These are phyloP conservation scores for Toxostoma redivivum DNA, from an alignment of 2,113 vertebrate species.

Conservation along the genomic window DNA sequence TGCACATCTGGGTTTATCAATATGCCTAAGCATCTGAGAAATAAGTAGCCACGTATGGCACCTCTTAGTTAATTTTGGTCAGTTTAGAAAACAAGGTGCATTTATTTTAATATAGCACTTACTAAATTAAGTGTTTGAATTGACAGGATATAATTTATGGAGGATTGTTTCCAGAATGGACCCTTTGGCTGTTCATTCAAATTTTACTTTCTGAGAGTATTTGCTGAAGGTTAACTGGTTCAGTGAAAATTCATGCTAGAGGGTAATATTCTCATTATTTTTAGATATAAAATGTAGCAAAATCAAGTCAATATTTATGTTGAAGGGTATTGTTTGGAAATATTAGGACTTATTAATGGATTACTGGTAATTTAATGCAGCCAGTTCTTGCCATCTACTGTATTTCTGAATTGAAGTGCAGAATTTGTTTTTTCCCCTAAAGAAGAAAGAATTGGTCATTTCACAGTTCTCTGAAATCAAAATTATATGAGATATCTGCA, in stretches of 20 bases:
- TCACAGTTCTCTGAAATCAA: not conserved
- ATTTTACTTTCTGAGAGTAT: not conserved
- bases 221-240: not conserved
- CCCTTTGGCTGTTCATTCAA: not conserved
- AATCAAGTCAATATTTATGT: not conserved
- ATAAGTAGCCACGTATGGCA: not conserved
- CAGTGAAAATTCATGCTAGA: not conserved
- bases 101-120: not conserved
- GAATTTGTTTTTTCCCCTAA: not conserved
- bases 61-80: not conserved
- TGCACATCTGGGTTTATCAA: not conserved
- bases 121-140: not conserved
- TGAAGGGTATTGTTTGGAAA: not conserved
- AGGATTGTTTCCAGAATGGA: not conserved
- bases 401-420: not conserved
- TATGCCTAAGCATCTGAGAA: not conserved
- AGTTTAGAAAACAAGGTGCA: not conserved
- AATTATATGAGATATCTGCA: not conserved
- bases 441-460: not conserved
- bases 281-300: not conserved
- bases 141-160: not conserved
- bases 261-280: not conserved
- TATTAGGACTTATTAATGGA: not conserved
- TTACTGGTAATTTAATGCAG: not conserved
- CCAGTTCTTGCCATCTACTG: not conserved